Evolutionary conservation across 2,888 invertebrate genomes (phyloP).

Genomic region (Sesamia inferens): DNA sequence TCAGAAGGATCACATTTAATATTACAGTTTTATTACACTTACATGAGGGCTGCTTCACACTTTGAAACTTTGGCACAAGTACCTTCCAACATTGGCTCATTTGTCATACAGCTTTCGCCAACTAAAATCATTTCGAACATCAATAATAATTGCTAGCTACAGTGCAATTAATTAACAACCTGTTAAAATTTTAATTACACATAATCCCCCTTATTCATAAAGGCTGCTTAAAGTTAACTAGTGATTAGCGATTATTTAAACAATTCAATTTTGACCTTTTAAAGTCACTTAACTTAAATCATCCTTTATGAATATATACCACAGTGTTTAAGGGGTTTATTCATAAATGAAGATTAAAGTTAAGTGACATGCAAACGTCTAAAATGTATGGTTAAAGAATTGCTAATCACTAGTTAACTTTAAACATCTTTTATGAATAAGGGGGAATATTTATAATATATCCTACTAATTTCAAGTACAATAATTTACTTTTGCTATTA

Average conservation of each 20-base stretch:
- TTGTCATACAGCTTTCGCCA: slow-evolving; percentile 77
- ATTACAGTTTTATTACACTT: slow-evolving; percentile 58
- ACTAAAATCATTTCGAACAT: slow-evolving; percentile 68
- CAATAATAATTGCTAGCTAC: slow-evolving; percentile 35
- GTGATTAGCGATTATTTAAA: too few species aligned
- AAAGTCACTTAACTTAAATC: too few species aligned
- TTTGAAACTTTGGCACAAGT: slow-evolving; percentile 72
- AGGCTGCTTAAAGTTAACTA: slow-evolving; percentile 75
- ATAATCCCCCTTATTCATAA: slow-evolving; percentile 71
- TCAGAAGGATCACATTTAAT: not conserved
- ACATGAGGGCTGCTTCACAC: slow-evolving; percentile 80
- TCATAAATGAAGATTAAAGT: too few species aligned
- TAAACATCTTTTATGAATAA: slow-evolving; percentile 65
- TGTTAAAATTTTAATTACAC: slow-evolving; percentile 48
- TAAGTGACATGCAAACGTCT: too few species aligned
- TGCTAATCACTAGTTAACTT: slow-evolving; percentile 82
- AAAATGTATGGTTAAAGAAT: too few species aligned
- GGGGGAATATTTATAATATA: slow-evolving; percentile 31
- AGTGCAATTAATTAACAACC: slow-evolving; percentile 37
- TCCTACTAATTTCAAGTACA: slow-evolving; percentile 29
- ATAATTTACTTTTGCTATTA: slow-evolving; percentile 24
- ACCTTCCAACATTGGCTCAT: slow-evolving; percentile 70
- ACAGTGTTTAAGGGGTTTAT: too few species aligned
- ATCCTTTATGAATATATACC: too few species aligned
- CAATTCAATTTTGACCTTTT: too few species aligned